These are phyloP conservation scores for Eurytoma californica DNA, from an alignment of 2,888 invertebrate species.

Conservation along the genomic window DNA sequence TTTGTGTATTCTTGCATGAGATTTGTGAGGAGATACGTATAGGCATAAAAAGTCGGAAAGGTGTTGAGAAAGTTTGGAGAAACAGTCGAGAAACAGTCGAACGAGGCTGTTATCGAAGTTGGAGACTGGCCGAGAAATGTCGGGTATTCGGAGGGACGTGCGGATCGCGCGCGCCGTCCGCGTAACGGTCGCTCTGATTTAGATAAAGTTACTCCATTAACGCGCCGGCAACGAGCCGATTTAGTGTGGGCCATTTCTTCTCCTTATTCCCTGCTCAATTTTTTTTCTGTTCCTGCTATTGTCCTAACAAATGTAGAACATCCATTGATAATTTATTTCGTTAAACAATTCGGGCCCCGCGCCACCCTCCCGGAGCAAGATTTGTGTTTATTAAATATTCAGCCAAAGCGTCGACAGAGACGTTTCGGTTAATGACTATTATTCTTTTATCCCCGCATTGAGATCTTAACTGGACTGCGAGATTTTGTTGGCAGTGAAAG, in stretches of 20 bases:
- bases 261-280: background rate
- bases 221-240: slow-evolving; percentile 25
- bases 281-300: background rate
- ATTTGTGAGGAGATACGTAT: no score
- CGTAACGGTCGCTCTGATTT: slow-evolving; percentile 29
- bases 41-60: no score
- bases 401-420: no score
- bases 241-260: slow-evolving; percentile 3
- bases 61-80: no score
- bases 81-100: background rate
- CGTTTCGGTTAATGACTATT: no score
- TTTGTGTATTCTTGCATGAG: no score
- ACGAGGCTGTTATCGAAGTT: slow-evolving; percentile 2
- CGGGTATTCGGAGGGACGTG: background rate
- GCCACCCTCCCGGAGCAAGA: no score
- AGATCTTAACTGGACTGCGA: no score
- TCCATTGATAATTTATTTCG: background rate
- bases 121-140: slow-evolving; percentile 6
- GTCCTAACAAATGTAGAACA: background rate
- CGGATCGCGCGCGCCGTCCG: background rate
- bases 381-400: no score
- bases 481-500: no score
- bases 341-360: background rate
- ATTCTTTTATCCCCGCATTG: no score
- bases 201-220: slow-evolving; percentile 46